A percentile compares a stretch with the other conserved stretches of the same genome.
phyloP scores from a whole-genome alignment of 2,797 vertebrate genomes.

The Dryobates pubescens region DNA sequence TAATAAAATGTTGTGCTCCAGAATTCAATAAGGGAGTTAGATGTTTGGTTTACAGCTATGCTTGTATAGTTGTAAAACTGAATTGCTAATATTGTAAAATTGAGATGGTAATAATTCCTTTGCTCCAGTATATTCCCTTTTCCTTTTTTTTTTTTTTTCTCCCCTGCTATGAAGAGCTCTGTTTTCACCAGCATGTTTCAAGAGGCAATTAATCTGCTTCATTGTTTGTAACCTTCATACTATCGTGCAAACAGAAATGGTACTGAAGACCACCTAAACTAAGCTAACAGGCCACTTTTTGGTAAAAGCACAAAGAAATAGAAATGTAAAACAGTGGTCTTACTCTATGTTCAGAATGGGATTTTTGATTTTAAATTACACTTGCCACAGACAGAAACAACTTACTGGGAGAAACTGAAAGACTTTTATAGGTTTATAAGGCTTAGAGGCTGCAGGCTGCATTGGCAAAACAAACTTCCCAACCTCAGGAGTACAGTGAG shows the following conservation, averaged over 20 bases:
- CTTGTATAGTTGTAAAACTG: neutral
- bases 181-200: neutral
- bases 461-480: neutral
- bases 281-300: neutral
- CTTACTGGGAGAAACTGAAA: neutral
- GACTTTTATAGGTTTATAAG: neutral
- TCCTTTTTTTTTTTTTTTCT: neutral
- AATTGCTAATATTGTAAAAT: neutral
- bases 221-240: neutral
- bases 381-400: neutral
- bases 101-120: neutral
- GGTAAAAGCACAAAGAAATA: neutral
- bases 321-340: neutral
- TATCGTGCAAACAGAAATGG: neutral
- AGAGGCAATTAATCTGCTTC: neutral
- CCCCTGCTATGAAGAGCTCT: neutral
- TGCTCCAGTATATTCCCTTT: neutral
- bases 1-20: neutral
- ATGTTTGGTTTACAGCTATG: neutral
- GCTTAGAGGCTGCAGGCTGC: neutral
- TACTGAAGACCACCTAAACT: neutral
- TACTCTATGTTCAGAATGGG: neutral
- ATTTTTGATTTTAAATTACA: neutral
- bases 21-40: neutral
- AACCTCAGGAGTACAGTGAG: neutral